A percentile compares a stretch with the other conserved stretches of the same genome.
Evolutionary conservation across 2,113 vertebrate genomes (phyloP).

Genomic region (Channa maculata): DNA sequence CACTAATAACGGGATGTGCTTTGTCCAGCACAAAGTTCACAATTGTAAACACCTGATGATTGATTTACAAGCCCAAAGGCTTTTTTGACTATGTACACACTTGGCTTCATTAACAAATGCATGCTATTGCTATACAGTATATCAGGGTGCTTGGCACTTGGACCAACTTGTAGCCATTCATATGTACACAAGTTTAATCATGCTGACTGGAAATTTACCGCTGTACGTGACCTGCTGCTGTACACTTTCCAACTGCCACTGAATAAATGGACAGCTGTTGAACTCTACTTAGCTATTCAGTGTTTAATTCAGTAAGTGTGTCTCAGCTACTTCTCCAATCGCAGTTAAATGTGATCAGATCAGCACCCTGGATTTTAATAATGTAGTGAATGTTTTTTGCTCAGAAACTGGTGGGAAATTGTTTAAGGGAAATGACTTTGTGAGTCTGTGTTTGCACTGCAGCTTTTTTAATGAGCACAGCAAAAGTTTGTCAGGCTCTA

Average conservation of each 20-base stretch:
- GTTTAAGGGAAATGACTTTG: not conserved
- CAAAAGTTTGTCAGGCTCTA: conserved; percentile 32
- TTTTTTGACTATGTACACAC: conserved; percentile 32
- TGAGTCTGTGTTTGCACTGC: conserved; percentile 1
- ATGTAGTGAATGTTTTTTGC: not conserved
- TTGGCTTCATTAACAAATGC: conserved; percentile 18
- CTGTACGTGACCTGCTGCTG: not conserved
- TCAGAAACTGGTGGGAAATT: not conserved
- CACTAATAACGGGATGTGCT: conserved; percentile 21
- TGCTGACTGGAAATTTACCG: not conserved
- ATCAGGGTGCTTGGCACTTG: conserved; percentile 18
- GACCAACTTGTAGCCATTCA: conserved; percentile 2
- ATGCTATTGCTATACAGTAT: not conserved
- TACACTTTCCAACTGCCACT: too few species aligned
- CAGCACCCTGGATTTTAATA: not conserved
- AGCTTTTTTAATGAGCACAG: conserved; percentile 33
- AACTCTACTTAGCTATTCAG: not conserved
- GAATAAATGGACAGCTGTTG: not conserved
- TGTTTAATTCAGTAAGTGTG: conserved; percentile 1
- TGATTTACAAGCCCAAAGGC: conserved; percentile 34
- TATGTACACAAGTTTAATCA: conserved; percentile 3
- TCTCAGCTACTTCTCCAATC: not conserved
- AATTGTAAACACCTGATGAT: conserved; percentile 44
- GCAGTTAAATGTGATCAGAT: not conserved
- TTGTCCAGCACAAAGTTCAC: conserved; percentile 12